Evolutionary conservation across 2,113 vertebrate genomes (phyloP).

Genomic region (Lathamus discolor): DNA sequence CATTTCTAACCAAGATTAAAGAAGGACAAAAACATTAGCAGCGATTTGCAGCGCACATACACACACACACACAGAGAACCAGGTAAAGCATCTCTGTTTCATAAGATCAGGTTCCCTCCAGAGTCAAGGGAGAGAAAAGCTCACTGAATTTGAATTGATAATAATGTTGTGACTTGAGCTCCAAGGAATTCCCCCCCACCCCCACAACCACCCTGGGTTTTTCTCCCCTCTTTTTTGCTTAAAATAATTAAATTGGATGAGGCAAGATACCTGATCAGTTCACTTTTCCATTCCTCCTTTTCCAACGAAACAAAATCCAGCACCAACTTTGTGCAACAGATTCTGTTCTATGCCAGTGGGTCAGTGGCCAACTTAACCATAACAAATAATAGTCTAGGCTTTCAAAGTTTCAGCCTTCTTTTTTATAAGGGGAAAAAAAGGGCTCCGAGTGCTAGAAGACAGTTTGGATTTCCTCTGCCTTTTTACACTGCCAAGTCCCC

Average conservation of each 20-base stretch:
- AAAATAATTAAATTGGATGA: conserved; percentile 53
- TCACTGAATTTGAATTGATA: conserved; percentile 53
- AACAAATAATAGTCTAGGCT: conserved; percentile 43
- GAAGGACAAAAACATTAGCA: not conserved
- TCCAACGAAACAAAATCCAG: conserved; percentile 54
- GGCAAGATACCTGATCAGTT: conserved; percentile 46
- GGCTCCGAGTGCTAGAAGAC: conserved; percentile 28
- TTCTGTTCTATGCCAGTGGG: not conserved
- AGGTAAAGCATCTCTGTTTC: conserved; percentile 10
- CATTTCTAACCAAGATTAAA: not conserved
- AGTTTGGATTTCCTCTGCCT: conserved; percentile 27
- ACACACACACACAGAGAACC: not conserved
- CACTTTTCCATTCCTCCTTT: conserved; percentile 39
- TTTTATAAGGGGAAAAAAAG: not conserved
- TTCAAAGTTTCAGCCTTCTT: conserved; percentile 11
- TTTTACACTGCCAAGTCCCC: conserved; percentile 46
- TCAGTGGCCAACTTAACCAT: conserved; percentile 41
- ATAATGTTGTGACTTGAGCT: conserved; percentile 53
- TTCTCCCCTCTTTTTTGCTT: not conserved
- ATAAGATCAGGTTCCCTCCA: conserved; percentile 19
- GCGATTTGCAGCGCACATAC: not conserved
- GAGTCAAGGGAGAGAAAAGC: conserved; percentile 23
- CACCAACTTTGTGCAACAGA: conserved; percentile 11
- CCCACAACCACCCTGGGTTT: not conserved
- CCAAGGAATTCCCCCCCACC: conserved; percentile 2